Conservation (phyloP, 2,797 vertebrate genomes). For the Paedocypris micromegethes region DNA sequence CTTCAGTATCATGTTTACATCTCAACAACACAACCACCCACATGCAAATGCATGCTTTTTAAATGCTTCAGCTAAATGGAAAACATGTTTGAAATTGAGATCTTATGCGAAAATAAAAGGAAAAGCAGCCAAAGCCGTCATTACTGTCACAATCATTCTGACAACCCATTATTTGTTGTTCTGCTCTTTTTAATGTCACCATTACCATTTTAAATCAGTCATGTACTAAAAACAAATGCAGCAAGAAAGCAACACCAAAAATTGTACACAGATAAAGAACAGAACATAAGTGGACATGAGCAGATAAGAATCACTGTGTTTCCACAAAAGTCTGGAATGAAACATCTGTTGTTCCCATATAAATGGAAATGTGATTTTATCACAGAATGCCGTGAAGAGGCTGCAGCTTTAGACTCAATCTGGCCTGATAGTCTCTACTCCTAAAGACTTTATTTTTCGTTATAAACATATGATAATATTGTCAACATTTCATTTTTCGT, state of each 20-base stretch:
- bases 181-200: neutral
- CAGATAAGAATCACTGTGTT: neutral
- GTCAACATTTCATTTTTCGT: no score
- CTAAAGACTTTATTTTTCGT: no score
- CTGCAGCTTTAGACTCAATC: conserved; percentile 42
- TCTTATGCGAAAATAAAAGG: neutral
- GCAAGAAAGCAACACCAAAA: no score
- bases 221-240: no score
- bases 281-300: neutral
- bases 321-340: conserved; percentile 41
- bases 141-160: conserved; percentile 15
- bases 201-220: neutral
- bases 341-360: conserved; percentile 61
- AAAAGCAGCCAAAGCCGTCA: conserved; percentile 5
- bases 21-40: no score
- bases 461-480: no score
- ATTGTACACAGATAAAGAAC: no score
- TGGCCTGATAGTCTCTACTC: conserved; percentile 33
- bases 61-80: no score
- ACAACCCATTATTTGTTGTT: conserved; percentile 19
- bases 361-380: conserved; percentile 53
- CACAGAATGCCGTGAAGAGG: conserved; percentile 46
- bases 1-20: no score
- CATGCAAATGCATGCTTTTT: no score
- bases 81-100: no score